Evolutionary conservation across 1,140 invertebrate genomes (phyloP), one percentile per base, ranked within the genome.

Genomic region (Carposina sasakii): DNA sequence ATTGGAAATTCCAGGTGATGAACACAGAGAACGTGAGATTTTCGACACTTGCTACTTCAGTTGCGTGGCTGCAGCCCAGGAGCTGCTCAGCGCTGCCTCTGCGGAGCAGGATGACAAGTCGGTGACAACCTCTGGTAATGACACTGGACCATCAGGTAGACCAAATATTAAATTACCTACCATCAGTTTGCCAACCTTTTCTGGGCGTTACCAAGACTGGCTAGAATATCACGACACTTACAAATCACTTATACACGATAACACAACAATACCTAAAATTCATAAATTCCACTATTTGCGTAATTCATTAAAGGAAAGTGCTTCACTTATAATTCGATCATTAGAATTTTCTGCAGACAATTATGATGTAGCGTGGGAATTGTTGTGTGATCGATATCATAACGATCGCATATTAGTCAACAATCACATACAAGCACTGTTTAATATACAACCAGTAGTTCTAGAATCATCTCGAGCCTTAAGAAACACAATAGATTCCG

Each of bases 241-340:
- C 44, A 26, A 30, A 17, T 50, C 63, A n/a, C 26, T 69, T 3
- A 68, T 74, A 17, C 60, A 74, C 47, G 44, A 65, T 2, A 67
- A 66, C 39, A 28, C 28, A 2, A 23, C 47, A 8, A 46, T 71
- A 13, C 33, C 15, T 21, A 26, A 52, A 5, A 60, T 67, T 44
- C 68, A 41, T 43, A 55, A 36, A 26, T 37, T 37, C 20, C 34
- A 37, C 20, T 37, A 37, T 19, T 20, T 37, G 15, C 13, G 34
- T 5, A 13, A n/a, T 13, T 37, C 59, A 48, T 48, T 76, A 22
- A 56, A 61, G 36, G 58, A 54, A n/a, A 48, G 55, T 31, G 65
- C 69, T 2, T 21, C 31, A 1, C 42, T 63, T 19, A 54, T 69
- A 3, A 60, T 76, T 16, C 33, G 60, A 50, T 54, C 53, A 1